phyloP scores from a whole-genome alignment of 2,888 invertebrate species.

The Eupithecia exiguata region DNA sequence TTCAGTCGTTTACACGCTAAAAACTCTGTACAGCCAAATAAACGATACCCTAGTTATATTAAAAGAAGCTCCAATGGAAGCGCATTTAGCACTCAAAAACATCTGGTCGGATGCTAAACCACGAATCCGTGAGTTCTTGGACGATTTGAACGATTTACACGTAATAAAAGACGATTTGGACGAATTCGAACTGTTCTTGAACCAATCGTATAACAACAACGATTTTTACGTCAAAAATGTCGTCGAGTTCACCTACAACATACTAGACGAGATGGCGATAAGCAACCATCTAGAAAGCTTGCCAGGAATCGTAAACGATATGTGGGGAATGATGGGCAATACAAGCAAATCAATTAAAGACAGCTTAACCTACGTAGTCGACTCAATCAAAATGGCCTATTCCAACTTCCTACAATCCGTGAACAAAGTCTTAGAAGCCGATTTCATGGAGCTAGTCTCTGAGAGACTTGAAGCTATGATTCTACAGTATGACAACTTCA shows the following conservation, averaged over 20 bases:
- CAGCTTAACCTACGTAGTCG: conserved; percentile 89
- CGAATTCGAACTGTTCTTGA: conserved; percentile 87
- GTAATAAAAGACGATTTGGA: conserved; percentile 89
- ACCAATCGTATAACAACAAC: conserved; percentile 90
- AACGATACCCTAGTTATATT: conserved; percentile 75
- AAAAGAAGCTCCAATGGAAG: conserved; percentile 86
- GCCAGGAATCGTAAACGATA: conserved; percentile 91
- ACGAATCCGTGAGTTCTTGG: conserved; percentile 86
- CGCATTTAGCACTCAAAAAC: conserved; percentile 85
- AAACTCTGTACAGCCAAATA: conserved; percentile 71
- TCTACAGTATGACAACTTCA: conserved; percentile 90
- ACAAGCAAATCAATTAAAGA: conserved; percentile 91
- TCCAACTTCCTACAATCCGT: conserved; percentile 87
- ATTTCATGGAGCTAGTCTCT: conserved; percentile 89
- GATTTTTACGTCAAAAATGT: conserved; percentile 93
- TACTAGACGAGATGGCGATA: conserved; percentile 91
- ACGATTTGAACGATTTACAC: conserved; percentile 88
- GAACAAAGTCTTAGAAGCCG: conserved; percentile 88
- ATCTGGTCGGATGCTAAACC: conserved; percentile 91
- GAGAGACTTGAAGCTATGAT: conserved; percentile 87
- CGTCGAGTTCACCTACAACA: conserved; percentile 86
- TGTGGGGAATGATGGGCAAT: conserved; percentile 94
- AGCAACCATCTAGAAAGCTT: conserved; percentile 90
- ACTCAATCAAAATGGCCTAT: conserved; percentile 88
- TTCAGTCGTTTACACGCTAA: conserved; percentile 63